Evolutionary conservation across 37 sponge, comb jelly and placozoan genomes (phyloP).

Genomic region (Geodia barretti): DNA sequence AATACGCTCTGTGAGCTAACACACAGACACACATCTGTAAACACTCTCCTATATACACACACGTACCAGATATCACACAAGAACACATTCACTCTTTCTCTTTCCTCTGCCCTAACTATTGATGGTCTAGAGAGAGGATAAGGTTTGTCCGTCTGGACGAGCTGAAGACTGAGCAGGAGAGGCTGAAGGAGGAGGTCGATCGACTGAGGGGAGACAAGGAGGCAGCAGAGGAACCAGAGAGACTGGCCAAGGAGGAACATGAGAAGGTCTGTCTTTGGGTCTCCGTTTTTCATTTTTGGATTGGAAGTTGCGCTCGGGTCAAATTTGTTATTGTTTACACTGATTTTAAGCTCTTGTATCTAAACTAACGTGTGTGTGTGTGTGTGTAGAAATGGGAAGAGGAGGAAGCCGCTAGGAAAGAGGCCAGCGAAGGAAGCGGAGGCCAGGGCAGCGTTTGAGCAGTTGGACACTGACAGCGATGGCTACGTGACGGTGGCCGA

Average conservation of each 20-base stretch:
- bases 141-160: constrained; percentile 33
- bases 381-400: constrained; percentile 48
- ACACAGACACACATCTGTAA: too few relatives aligned
- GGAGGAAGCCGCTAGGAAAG: constrained; percentile 31
- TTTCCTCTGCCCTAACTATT: too few relatives aligned
- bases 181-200: constrained; percentile 43
- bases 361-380: too few relatives aligned
- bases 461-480: constrained; percentile 62
- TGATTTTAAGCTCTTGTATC: too few relatives aligned
- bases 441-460: constrained; percentile 48
- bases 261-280: not conserved
- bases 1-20: not conserved
- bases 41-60: too few relatives aligned
- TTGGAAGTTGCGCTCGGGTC: not conserved
- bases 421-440: constrained; percentile 34
- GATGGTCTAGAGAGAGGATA: not conserved
- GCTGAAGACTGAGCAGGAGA: constrained; percentile 47
- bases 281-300: not conserved
- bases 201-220: constrained; percentile 56
- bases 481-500: constrained; percentile 61
- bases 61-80: not conserved
- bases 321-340: not conserved
- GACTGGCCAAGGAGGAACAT: constrained; percentile 77
- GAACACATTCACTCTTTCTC: not conserved
- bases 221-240: constrained; percentile 82